phyloP scores from a whole-genome alignment of 2,888 invertebrate genomes.

The Achlya flavicornis region DNA sequence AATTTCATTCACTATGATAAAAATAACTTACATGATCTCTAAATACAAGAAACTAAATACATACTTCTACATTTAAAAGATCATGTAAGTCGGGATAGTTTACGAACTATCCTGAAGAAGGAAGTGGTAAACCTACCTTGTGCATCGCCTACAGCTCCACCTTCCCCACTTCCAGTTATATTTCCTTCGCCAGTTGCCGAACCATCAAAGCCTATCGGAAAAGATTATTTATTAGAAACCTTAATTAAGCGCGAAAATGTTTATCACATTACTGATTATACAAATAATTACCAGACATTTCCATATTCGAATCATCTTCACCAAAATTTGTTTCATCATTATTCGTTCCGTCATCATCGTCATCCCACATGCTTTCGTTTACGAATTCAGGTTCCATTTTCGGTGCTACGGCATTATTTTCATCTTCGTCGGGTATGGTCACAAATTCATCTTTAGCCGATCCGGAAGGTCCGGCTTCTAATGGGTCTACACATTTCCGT shows the following conservation, averaged over 20 bases:
- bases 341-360: constrained; percentile 85
- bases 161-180: constrained; percentile 78
- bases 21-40: constrained; percentile 25
- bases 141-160: constrained; percentile 82
- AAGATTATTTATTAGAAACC: neutral
- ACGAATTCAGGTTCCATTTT: constrained; percentile 88
- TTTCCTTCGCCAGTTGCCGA: constrained; percentile 80
- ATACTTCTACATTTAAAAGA: constrained; percentile 19
- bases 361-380: constrained; percentile 84
- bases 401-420: constrained; percentile 84
- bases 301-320: constrained; percentile 87
- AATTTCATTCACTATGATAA: constrained; percentile 69
- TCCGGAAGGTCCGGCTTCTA: constrained; percentile 85
- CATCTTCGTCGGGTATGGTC: constrained; percentile 81
- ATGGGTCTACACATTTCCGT: constrained; percentile 84
- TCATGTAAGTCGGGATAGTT: constrained; percentile 38
- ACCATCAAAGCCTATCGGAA: constrained; percentile 74
- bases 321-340: constrained; percentile 86
- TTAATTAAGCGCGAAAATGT: too few species aligned
- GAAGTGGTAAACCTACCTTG: constrained; percentile 80
- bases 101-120: constrained; percentile 34
- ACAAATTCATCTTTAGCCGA: constrained; percentile 82
- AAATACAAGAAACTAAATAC: neutral
- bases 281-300: constrained; percentile 79
- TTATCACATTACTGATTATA: too few species aligned